Evolutionary conservation across 2,797 vertebrate genomes (phyloP).

Genomic region (Falco novaeseelandiae): DNA sequence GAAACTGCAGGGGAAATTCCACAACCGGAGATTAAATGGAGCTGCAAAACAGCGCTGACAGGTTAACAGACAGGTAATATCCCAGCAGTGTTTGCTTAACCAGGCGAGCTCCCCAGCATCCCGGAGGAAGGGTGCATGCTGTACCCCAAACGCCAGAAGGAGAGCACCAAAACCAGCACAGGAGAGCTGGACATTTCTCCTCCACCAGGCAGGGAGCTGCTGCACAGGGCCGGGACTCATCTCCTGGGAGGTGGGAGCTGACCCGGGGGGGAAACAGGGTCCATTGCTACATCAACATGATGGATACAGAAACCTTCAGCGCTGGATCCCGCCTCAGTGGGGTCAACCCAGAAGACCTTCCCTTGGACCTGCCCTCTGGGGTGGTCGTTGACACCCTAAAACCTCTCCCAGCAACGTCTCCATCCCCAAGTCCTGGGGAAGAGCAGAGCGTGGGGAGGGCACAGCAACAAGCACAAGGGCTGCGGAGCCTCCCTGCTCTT

Average conservation of each 20-base stretch:
- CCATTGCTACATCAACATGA: rapidly evolving
- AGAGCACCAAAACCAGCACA: not conserved
- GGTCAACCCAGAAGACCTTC: too few species aligned
- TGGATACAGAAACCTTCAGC: not conserved
- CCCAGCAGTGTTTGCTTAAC: conserved; percentile 59
- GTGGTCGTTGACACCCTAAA: not conserved
- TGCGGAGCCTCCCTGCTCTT: not conserved
- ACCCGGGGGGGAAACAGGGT: rapidly evolving
- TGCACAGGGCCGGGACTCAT: rapidly evolving
- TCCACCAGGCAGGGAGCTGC: not conserved
- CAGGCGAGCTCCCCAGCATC: conserved; percentile 46
- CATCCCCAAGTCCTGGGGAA: not conserved
- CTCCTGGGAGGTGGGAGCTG: not conserved
- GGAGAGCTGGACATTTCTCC: rapidly evolving
- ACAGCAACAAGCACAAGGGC: not conserved
- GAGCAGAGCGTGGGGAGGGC: not conserved
- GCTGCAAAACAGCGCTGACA: conserved; percentile 58
- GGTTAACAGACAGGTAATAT: conserved; percentile 69
- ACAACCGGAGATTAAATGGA: conserved; percentile 63
- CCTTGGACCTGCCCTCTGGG: not conserved
- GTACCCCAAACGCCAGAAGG: not conserved
- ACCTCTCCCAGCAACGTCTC: not conserved
- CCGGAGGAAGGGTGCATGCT: not conserved
- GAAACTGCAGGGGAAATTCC: conserved; percentile 74
- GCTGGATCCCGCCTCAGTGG: too few species aligned